Evolutionary conservation across 2,113 vertebrate species (phyloP).

Genomic region (Cinclus mexicanus): DNA sequence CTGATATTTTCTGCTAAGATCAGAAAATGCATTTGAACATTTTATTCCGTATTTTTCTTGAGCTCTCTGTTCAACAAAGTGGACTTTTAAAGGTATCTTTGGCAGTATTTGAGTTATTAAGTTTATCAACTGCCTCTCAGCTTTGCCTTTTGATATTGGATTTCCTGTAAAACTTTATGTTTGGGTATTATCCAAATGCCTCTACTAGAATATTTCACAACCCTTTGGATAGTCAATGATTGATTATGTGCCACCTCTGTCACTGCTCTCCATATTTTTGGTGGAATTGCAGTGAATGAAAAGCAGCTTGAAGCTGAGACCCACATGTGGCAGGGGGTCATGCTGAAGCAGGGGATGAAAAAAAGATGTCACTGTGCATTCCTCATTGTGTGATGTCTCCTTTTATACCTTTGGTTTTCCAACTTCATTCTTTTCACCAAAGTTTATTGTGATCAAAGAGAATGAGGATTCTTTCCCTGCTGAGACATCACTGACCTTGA

Average conservation of each 20-base stretch:
- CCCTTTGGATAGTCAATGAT: background rate
- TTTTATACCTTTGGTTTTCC: background rate
- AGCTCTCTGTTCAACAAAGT: background rate
- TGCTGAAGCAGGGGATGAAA: background rate
- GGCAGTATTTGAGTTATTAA: background rate
- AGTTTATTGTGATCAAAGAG: background rate
- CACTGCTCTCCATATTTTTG: background rate
- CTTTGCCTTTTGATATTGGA: background rate
- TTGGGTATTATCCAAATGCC: background rate
- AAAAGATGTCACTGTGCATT: background rate
- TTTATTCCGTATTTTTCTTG: background rate
- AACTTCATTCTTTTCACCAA: background rate
- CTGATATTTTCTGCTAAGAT: background rate
- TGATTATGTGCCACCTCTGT: background rate
- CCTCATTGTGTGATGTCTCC: background rate
- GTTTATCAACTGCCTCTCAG: background rate
- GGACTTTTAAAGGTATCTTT: background rate
- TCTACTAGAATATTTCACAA: background rate
- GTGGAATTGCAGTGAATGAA: background rate
- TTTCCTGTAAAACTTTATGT: background rate
- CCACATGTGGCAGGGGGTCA: background rate
- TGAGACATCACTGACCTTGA: background rate
- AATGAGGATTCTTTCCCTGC: background rate
- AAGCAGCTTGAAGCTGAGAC: background rate
- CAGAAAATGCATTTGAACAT: background rate